Base-by-base conservation (phyloP, 2,888 invertebrate species). In the Leucophenga maculata region DNA sequence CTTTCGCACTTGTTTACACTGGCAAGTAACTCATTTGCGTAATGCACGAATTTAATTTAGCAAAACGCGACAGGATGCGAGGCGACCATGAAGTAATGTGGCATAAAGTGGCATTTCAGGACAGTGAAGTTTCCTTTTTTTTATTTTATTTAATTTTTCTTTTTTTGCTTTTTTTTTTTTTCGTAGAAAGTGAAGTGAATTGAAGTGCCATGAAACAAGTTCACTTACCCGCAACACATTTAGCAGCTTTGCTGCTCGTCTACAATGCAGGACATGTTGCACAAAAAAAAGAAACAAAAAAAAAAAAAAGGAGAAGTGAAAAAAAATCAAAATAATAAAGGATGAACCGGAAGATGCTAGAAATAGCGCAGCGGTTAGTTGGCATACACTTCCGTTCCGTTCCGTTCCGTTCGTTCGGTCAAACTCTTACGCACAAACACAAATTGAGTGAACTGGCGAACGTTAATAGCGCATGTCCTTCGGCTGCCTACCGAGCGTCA, bases 31-130 rank as follows among this genome's bases (percentile, higher is more conserved):
- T 83, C 83, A 84, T 84, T 83, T 83, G 80, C 82, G 77, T 84
- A 83, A 83, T 85, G 85, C 77, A 82, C 76, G 79, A 83, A 85
- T 78, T 83, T 82, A 82, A 85, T 82, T 83, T 82, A 79, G 76
- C 78, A 78, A 80, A 81, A 75, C 79, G 80, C 77, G 69, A 75
- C 69, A 60, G 31, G 46, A 64, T 14, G 18, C 9, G n/a, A 64
- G 32, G 39, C 26, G 16, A 48, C 3, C 14, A 14, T 13, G 31
- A 20, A 26, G 59, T 26, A 8, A 13, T 8, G 60, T 16, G 16
- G 60, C 31, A 26, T 26, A 39, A n/a, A 16, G 39, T 14, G 26
- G 26, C 11, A 32, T 39, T 48, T 26, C 46, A n/a, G 14, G 14
- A 39, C 20, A 8, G 16, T 66, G 62, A 71, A 44, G 62, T 39